Evolutionary conservation across 2,888 invertebrate genomes (phyloP).

Genomic region (Ophion ventricosus): DNA sequence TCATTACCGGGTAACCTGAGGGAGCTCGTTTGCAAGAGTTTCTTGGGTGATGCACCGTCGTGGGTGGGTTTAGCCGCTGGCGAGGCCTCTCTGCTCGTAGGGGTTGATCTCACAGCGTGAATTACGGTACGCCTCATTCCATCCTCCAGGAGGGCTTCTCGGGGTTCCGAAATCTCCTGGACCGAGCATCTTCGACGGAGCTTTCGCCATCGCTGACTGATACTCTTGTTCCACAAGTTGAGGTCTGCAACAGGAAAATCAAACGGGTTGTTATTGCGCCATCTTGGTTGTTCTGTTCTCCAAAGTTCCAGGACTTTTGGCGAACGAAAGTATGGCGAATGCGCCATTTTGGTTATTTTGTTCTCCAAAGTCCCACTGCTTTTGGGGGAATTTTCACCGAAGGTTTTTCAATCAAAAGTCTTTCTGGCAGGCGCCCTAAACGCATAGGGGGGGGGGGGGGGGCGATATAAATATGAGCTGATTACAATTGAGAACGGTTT

Average conservation of each 20-base stretch:
- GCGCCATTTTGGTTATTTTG: background rate
- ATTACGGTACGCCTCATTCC: slow-evolving; percentile 77
- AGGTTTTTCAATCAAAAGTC: background rate
- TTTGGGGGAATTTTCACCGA: background rate
- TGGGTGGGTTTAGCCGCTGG: slow-evolving; percentile 79
- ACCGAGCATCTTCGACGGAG: slow-evolving; percentile 88
- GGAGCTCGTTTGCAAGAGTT: slow-evolving; percentile 82
- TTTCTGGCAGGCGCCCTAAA: background rate
- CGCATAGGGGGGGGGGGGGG: background rate
- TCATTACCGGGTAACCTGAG: slow-evolving; percentile 83
- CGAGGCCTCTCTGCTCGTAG: slow-evolving; percentile 80
- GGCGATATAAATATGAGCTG: background rate
- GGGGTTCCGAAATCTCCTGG: slow-evolving; percentile 84
- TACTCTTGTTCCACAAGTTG: slow-evolving; percentile 89
- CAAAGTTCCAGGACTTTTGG: background rate
- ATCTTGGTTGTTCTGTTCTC: background rate
- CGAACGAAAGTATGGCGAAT: no score
- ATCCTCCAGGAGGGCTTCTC: slow-evolving; percentile 84
- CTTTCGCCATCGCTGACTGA: slow-evolving; percentile 90
- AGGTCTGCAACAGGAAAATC: slow-evolving; percentile 85
- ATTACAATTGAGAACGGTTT: slow-evolving; percentile 70
- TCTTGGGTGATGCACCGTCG: slow-evolving; percentile 77
- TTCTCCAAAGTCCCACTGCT: background rate
- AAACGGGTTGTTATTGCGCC: background rate
- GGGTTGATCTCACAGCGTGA: slow-evolving; percentile 78